phyloP scores from a whole-genome alignment of 23 tunicate species.

The Pegea sp. region DNA sequence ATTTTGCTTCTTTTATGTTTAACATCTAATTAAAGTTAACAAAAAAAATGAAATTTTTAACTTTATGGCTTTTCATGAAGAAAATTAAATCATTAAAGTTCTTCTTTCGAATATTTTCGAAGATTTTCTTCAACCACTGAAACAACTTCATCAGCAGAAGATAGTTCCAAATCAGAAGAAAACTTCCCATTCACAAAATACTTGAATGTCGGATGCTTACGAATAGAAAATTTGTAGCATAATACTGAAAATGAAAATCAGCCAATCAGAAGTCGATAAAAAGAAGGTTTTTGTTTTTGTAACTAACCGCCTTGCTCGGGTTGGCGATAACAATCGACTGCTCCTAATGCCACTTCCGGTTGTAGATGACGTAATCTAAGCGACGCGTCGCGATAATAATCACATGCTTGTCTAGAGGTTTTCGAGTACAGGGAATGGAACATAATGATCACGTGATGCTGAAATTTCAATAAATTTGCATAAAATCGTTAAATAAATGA shows the following conservation, averaged over 20 bases:
- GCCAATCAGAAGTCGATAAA: too few relatives aligned
- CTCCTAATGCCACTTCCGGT: slow-evolving; percentile 42
- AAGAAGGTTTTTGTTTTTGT: too few relatives aligned
- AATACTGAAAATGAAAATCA: not conserved
- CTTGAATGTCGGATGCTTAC: not conserved
- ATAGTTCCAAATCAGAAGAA: too few relatives aligned
- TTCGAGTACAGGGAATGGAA: slow-evolving; percentile 49
- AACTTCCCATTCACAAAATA: not conserved
- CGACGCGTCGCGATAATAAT: slow-evolving; percentile 13
- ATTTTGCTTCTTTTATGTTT: too few relatives aligned
- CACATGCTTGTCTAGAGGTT: slow-evolving; percentile 16
- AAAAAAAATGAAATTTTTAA: too few relatives aligned
- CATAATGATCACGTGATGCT: slow-evolving; percentile 22
- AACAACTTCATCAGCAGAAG: too few relatives aligned
- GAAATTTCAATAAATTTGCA: not conserved
- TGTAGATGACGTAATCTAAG: not conserved
- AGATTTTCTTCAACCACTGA: too few relatives aligned
- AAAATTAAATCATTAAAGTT: too few relatives aligned
- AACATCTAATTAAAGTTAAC: too few relatives aligned
- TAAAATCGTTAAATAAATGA: not conserved
- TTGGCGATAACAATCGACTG: slow-evolving; percentile 71
- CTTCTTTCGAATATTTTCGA: too few relatives aligned
- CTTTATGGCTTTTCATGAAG: too few relatives aligned
- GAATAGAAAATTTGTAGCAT: not conserved
- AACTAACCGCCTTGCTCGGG: slow-evolving; percentile 87